These are phyloP conservation scores for Caenorhabditis latens DNA, from an alignment of 1,140 invertebrate genomes.

Conservation along the genomic window DNA sequence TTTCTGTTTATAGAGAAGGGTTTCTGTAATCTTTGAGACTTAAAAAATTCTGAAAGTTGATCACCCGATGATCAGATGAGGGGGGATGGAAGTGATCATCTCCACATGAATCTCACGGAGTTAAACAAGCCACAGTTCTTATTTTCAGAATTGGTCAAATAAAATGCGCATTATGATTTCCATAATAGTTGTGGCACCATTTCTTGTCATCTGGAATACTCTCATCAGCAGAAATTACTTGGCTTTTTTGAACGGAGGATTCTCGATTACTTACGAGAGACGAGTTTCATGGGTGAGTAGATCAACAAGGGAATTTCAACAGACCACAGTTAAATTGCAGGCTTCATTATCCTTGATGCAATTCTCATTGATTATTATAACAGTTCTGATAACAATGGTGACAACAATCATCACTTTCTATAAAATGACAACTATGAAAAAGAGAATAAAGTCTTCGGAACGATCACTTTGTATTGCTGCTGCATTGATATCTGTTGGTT, in stretches of 20 bases:
- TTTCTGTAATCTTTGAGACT: not conserved
- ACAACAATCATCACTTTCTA: slow-evolving; percentile 16
- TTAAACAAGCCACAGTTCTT: no score
- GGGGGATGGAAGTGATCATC: not conserved
- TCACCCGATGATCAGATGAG: not conserved
- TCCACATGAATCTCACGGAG: no score
- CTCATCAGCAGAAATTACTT: not conserved
- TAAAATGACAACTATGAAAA: slow-evolving; percentile 19
- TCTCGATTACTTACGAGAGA: slow-evolving; percentile 1
- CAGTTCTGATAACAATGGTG: slow-evolving; percentile 15
- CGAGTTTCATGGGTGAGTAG: not conserved
- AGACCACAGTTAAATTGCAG: not conserved
- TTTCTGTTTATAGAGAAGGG: not conserved
- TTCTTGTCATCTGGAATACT: slow-evolving; percentile 16
- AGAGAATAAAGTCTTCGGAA: not conserved
- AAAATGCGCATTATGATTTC: not conserved
- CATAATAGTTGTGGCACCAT: not conserved
- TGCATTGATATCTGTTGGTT: not conserved
- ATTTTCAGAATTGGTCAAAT: slow-evolving; percentile 9
- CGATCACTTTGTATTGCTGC: slow-evolving; percentile 6
- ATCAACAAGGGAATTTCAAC: no score
- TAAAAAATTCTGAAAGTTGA: not conserved
- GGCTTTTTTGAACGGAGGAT: not conserved
- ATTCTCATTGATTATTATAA: not conserved
- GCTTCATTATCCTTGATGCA: slow-evolving; percentile 34